Evolutionary conservation across 2,113 vertebrate species (phyloP), one percentile per base, ranked within the genome.

Genomic region (Corydoras maculifer): DNA sequence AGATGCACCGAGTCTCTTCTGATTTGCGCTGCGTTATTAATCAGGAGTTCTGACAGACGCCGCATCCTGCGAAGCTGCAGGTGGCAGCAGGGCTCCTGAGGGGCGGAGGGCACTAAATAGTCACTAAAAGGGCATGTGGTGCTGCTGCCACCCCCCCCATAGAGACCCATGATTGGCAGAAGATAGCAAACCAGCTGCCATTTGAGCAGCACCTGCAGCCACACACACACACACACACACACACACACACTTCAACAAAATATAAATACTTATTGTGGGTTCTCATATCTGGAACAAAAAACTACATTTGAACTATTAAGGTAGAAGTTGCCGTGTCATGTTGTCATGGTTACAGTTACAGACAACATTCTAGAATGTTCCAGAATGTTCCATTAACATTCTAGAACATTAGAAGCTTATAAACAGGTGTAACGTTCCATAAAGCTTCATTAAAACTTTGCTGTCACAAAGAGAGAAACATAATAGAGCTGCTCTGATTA

Each of bases 191-290:
- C 63, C 73, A 75, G 76, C 74, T 75, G 60, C 79, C 79, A 78
- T 80, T 68, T 70, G 78, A 82, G 74, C 80, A 83, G 73, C 75
- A 83, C 80, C 81, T 84, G 82, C 78, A 83, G 81, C 15, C 25
- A 66, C 62, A 72, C 51, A 64, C 75, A 80, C 74, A 55, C 48
- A 31, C 76, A 71, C 75, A 65, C 72, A 67, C 48, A 69, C 67
- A n/a, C 29, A 51, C 53, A 67, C 50, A 54, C 65, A 67, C 12
- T 43, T n/a, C 54, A 57, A 7, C 12, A n/a, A 57, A 55, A 25
- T 2, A 25, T 25, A 25, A 25, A 25, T 25, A 25, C 2, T 25
- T 25, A 25, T 25, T 25, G 18, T 43, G 35, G 35, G 35, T 43
- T 43, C 35, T 43, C 35, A 8, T 43, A 43, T 43, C 35, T 43